Base-by-base conservation (phyloP, 1,140 invertebrate species). In the Phocides pigmalion region DNA sequence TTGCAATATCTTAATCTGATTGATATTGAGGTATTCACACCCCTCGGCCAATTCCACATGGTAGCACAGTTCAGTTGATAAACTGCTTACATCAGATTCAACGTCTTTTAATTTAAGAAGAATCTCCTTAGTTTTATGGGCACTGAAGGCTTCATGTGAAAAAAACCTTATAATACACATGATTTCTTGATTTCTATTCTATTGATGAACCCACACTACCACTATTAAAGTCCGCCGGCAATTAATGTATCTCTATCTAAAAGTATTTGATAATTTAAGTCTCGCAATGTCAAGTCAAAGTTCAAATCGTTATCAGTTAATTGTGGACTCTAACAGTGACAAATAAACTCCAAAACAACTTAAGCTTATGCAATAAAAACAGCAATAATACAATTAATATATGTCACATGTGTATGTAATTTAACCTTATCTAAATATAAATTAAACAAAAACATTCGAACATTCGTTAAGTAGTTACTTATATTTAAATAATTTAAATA, bases 51-150 rank as follows among this genome's bases (percentile, higher is more conserved):
- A 80, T 84, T 96, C 94, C 58, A 98, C 91, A 82, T 97, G 96
- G 87, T 95, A 97, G 90, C 96, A 97, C 20, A 95, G 85, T 92
- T 98, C 97, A 32, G 95, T 95, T 51, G 94, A 88, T 9, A 97
- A 68, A 37, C 86, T 74, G 51, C 64, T 74, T 2, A 95, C 79
- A 65, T 87, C 78, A 12, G 59, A 42, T 68, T 92, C 80, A 28
- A 90, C 74, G 35, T 50, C 4, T 76, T 86, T 83, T 65, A 92
- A 76, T 67, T 91, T 91, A 20, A 76, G 61, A 49, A 91, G 66
- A 56, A 91, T 87, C 76, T 91, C 87, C 42, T 88, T 83, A 64
- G 81, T 89, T 79, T 86, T 92, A 73, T 91, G 86, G 53, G 73
- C 76, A 76, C 88, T 92, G 70, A 87, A 90, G 42, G 84, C 88